A percentile compares a stretch with the other conserved stretches of the same genome.
Conservation (phyloP, 2,797 vertebrate genomes). For the Crenuchus spilurus region DNA sequence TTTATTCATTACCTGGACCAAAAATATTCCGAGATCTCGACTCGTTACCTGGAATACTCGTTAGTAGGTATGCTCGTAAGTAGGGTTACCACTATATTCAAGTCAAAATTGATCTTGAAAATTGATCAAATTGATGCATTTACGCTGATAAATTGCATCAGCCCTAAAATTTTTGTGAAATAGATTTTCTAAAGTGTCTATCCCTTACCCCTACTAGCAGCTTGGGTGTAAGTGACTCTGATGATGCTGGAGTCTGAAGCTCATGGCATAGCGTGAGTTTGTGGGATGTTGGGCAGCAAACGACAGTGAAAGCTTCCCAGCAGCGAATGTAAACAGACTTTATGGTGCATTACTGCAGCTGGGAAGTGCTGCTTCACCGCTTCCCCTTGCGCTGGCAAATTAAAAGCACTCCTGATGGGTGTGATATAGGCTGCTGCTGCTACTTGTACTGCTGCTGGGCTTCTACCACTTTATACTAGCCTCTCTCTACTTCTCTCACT, state of each 20-base stretch:
- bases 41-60: too few species aligned
- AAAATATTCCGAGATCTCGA: too few species aligned
- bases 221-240: constrained; percentile 2
- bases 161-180: too few species aligned
- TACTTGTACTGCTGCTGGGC: constrained; percentile 40
- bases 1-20: too few species aligned
- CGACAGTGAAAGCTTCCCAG: constrained; percentile 61
- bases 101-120: too few species aligned
- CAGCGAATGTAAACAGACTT: constrained; percentile 73
- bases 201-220: neutral
- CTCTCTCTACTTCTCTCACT: constrained; percentile 40
- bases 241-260: constrained; percentile 51
- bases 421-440: constrained; percentile 52
- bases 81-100: too few species aligned
- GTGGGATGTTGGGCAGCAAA: constrained; percentile 59
- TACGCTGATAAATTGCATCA: too few species aligned
- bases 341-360: constrained; percentile 70
- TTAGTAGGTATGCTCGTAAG: too few species aligned
- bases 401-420: constrained; percentile 63
- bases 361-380: constrained; percentile 57
- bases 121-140: too few species aligned
- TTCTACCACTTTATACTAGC: constrained; percentile 45
- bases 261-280: constrained; percentile 53
- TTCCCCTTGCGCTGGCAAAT: constrained; percentile 65
- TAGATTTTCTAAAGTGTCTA: too few species aligned